These are phyloP conservation scores for Gobius niger DNA, from an alignment of 2,113 vertebrate species.

Conservation along the genomic window DNA sequence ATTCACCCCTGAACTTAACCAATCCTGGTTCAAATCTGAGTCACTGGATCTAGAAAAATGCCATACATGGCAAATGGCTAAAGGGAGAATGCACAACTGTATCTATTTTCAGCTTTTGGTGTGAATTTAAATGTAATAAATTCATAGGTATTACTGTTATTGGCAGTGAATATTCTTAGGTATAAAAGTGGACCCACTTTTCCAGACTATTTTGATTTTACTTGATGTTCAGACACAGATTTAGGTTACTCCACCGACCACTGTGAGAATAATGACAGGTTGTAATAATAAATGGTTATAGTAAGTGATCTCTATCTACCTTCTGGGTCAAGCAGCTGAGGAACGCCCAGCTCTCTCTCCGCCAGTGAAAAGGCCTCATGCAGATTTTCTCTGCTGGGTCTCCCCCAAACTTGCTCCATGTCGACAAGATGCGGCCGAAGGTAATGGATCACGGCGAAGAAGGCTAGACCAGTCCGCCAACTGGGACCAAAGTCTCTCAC, in stretches of 20 bases:
- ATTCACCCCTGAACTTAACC: background rate
- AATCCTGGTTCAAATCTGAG: no score
- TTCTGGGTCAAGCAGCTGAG: conserved; percentile 93
- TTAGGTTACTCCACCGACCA: background rate
- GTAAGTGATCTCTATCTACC: conserved; percentile 71
- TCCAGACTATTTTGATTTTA: background rate
- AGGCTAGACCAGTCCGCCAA: conserved; percentile 92
- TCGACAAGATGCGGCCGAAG: conserved; percentile 91
- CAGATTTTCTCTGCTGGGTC: conserved; percentile 88
- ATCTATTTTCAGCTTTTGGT: no score
- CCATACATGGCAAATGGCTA: no score
- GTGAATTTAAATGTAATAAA: no score
- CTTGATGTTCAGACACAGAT: background rate
- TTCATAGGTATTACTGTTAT: no score
- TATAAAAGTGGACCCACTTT: background rate
- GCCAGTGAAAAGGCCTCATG: conserved; percentile 91
- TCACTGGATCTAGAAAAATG: no score
- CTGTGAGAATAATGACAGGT: conserved; percentile 3
- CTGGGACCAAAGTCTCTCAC: conserved; percentile 95
- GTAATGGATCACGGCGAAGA: conserved; percentile 90
- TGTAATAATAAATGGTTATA: background rate
- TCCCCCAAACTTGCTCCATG: conserved; percentile 83
- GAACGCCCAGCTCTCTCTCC: conserved; percentile 89
- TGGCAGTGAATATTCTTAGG: no score
- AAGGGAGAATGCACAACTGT: no score